Evolutionary conservation across 2,888 invertebrate genomes (phyloP), one percentile per base, ranked within the genome.

Genomic region (Himalopsyche japonica): DNA sequence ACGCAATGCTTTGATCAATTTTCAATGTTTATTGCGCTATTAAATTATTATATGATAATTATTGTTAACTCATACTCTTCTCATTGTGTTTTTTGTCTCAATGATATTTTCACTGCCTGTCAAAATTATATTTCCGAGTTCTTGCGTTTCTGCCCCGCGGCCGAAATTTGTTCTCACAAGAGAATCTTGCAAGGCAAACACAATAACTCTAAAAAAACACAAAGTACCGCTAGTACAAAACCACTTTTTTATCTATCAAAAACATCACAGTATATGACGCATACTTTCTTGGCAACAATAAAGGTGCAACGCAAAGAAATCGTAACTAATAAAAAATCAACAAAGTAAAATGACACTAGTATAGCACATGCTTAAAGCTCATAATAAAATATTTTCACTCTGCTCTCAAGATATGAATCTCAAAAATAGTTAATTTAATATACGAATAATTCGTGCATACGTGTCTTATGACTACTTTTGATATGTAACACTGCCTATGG

Each of bases 381-480:
- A 81, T 27, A 76, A 81, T 79, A 64, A n/a, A 20, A 57, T 32
- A 7, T 34, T 81, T 76, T 49, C 37, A 37, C 43, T n/a, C n/a
- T 77, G 30, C 43, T 32, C n/a, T 18, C 79, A 24, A 79, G 84
- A 82, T 84, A 82, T 34, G 76, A 81, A 84, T 84, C 84, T 84
- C 70, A 79, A 84, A 84, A 84, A 84, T 84, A 76, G 84, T 84
- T 82, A 82, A 84, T 84, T 84, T 84, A 82, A 84, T 82, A 84
- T 82, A 82, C 48, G 82, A 85, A 82, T 85, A 85, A 83, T 85
- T 81, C 81, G 81, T 85, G 85, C 83, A 85, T 85, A 85, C 85
- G 85, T 83, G 85, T 80, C 82, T 85, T 85, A 82, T 81, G 81
- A 79, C 76, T 77, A 43, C 82, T 82, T 82, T 30, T 48, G 34